Evolutionary conservation across 2,113 vertebrate genomes (phyloP).

Genomic region (Mionectes macconnelli): DNA sequence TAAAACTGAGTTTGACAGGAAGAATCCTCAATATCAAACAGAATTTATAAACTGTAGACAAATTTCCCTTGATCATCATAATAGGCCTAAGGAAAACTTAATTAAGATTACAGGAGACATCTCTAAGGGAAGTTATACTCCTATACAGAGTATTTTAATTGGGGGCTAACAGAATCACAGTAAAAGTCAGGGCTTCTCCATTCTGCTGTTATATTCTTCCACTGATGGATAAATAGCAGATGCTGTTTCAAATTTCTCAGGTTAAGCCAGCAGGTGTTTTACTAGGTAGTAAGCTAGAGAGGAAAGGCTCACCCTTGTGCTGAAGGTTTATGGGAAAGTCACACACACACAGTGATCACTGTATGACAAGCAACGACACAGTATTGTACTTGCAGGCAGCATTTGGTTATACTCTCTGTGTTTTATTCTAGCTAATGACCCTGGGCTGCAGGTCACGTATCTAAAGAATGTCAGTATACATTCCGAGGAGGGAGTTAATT

Average conservation of each 20-base stretch:
- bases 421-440: neutral
- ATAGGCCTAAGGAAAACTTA: neutral
- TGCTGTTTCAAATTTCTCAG: neutral
- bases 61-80: neutral
- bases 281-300: neutral
- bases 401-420: neutral
- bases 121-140: neutral
- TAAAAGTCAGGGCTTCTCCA: neutral
- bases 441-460: neutral
- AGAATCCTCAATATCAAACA: neutral
- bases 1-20: neutral
- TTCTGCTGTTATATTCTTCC: neutral
- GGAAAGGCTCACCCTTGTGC: fast-evolving
- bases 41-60: conserved; percentile 19
- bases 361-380: neutral
- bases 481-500: neutral
- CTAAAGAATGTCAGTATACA: neutral
- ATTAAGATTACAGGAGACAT: neutral
- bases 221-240: neutral
- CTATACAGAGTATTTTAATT: neutral
- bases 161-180: neutral
- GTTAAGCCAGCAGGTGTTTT: neutral
- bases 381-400: neutral
- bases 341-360: neutral
- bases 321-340: neutral